These are phyloP conservation scores for Flexamia atlantica DNA, from an alignment of 2,888 invertebrate genomes.

Conservation along the genomic window DNA sequence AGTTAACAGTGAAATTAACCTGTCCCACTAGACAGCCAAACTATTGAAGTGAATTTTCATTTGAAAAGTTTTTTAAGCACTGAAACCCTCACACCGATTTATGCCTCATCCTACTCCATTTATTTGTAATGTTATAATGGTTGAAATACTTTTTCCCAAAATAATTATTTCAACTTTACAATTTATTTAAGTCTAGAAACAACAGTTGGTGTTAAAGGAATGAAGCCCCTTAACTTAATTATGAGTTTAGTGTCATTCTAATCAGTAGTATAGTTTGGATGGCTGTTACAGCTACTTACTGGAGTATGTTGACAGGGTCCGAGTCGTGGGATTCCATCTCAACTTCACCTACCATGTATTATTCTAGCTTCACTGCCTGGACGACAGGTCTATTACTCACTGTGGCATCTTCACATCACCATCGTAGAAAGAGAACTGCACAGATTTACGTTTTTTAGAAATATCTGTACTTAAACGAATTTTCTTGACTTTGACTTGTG, in stretches of 20 bases:
- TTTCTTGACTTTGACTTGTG: neutral
- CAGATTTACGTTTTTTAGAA: slow-evolving; percentile 11
- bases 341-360: slow-evolving; percentile 62
- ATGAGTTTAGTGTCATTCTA: neutral
- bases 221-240: neutral
- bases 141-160: too few species aligned
- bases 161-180: too few species aligned
- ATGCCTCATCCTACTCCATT: too few species aligned
- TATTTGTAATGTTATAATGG: too few species aligned
- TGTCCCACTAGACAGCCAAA: too few species aligned
- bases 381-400: slow-evolving; percentile 67
- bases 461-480: neutral
- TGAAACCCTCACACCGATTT: too few species aligned
- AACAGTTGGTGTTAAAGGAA: neutral
- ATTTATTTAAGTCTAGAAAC: too few species aligned
- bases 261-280: slow-evolving; percentile 1
- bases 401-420: slow-evolving; percentile 13
- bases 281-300: slow-evolving; percentile 31
- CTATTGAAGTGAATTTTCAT: too few species aligned
- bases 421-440: neutral
- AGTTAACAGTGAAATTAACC: too few species aligned
- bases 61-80: too few species aligned
- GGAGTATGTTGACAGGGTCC: slow-evolving; percentile 53
- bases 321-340: slow-evolving; percentile 53
- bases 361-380: slow-evolving; percentile 68